These are phyloP conservation scores for Callosobruchus maculatus DNA, from an alignment of 2,888 invertebrate genomes.

Conservation along the genomic window DNA sequence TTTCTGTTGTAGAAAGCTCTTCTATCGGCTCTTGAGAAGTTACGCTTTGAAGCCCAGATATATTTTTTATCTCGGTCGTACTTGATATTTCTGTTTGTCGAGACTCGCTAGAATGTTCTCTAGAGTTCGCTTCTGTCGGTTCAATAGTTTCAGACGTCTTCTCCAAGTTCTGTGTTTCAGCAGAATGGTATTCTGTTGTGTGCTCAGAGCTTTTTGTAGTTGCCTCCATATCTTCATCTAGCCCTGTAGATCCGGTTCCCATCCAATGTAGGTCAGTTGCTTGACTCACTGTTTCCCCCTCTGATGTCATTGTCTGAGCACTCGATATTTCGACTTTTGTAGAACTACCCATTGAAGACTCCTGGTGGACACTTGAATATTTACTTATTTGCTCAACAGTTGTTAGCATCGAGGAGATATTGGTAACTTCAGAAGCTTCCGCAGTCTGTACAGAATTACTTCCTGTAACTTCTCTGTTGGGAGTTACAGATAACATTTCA, in stretches of 20 bases:
- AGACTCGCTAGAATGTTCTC: not conserved
- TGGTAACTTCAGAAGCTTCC: not conserved
- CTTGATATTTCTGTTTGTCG: too few relatives aligned
- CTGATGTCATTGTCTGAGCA: not conserved
- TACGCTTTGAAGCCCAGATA: too few relatives aligned
- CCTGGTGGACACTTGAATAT: not conserved
- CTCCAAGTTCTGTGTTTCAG: too few relatives aligned
- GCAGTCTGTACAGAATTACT: not conserved
- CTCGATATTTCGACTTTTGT: too few relatives aligned
- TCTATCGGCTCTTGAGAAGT: too few relatives aligned
- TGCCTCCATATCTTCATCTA: not conserved
- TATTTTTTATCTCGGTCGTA: too few relatives aligned
- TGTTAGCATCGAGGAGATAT: not conserved
- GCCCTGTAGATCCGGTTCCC: not conserved
- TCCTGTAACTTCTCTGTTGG: not conserved
- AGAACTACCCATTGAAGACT: not conserved
- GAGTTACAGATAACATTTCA: too few relatives aligned
- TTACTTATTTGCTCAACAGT: not conserved
- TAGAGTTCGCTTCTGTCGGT: not conserved
- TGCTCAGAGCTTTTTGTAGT: too few relatives aligned
- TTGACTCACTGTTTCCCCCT: not conserved
- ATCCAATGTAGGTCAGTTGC: not conserved
- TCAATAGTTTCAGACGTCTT: too few relatives aligned
- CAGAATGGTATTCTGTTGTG: too few relatives aligned
- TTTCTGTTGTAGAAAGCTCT: too few relatives aligned